These are phyloP conservation scores for Allolobophora icterica DNA, from an alignment of 2,888 invertebrate species.

Conservation along the genomic window DNA sequence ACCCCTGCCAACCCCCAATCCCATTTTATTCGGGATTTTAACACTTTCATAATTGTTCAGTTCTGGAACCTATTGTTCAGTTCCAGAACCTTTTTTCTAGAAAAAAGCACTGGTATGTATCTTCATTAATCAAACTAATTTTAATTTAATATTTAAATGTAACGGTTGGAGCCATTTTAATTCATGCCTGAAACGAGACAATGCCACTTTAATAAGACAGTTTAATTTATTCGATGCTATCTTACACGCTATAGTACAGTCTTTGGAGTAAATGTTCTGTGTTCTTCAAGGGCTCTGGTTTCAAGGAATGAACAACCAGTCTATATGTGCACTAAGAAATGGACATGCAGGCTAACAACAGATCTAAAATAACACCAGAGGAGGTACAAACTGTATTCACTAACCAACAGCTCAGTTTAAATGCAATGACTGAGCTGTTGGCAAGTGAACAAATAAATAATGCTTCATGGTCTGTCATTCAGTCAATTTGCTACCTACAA, in stretches of 20 bases:
- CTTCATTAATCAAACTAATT: background rate
- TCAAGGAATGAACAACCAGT: background rate
- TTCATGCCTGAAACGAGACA: background rate
- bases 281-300: conserved; percentile 2
- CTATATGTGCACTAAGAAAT: background rate
- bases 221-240: background rate
- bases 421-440: background rate
- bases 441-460: background rate
- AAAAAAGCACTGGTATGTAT: no score
- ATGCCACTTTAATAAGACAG: background rate
- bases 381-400: background rate
- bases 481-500: background rate
- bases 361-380: background rate
- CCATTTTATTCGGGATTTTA: no score
- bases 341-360: background rate
- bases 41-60: no score
- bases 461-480: background rate
- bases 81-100: no score
- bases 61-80: no score
- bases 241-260: background rate
- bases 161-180: background rate
- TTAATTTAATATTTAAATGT: background rate
- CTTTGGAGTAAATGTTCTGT: background rate
- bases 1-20: no score
- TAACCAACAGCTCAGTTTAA: background rate